phyloP scores from a whole-genome alignment of 2,113 vertebrate genomes.

The Prolemur simus region DNA sequence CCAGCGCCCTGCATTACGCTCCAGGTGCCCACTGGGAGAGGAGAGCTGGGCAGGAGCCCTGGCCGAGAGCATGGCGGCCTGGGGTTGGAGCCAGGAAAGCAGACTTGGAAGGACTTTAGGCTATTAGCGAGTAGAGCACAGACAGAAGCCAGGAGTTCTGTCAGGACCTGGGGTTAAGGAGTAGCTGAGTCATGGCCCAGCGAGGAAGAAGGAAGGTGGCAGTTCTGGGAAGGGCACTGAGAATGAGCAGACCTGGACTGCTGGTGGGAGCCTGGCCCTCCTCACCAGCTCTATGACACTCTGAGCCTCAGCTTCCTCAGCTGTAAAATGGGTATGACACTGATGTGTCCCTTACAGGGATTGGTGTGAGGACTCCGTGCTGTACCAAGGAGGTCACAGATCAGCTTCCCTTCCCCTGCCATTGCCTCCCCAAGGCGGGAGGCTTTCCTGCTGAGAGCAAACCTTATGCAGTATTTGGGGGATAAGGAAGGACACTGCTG shows the following conservation, averaged over 20 bases:
- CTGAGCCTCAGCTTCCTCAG: not conserved
- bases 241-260: not conserved
- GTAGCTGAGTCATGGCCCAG: not conserved
- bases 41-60: not conserved
- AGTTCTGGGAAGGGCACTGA: not conserved
- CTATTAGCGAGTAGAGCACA: slow-evolving; percentile 35
- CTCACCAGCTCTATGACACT: rapidly evolving
- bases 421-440: not conserved
- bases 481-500: not conserved
- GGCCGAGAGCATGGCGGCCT: not conserved
- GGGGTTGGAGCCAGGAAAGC: slow-evolving; percentile 8
- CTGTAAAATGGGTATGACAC: not conserved
- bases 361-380: not conserved
- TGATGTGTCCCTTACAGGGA: not conserved
- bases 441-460: not conserved
- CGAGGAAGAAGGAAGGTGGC: not conserved
- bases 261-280: not conserved
- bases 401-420: not conserved
- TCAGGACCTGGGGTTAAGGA: not conserved
- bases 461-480: not conserved
- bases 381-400: too few relatives aligned
- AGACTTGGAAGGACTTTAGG: slow-evolving; percentile 17
- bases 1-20: not conserved
- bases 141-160: not conserved
- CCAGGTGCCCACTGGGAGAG: not conserved